Evolutionary conservation across 2,797 vertebrate species (phyloP), one percentile per base, ranked within the genome.

Genomic region (Pangasius mekongensis): DNA sequence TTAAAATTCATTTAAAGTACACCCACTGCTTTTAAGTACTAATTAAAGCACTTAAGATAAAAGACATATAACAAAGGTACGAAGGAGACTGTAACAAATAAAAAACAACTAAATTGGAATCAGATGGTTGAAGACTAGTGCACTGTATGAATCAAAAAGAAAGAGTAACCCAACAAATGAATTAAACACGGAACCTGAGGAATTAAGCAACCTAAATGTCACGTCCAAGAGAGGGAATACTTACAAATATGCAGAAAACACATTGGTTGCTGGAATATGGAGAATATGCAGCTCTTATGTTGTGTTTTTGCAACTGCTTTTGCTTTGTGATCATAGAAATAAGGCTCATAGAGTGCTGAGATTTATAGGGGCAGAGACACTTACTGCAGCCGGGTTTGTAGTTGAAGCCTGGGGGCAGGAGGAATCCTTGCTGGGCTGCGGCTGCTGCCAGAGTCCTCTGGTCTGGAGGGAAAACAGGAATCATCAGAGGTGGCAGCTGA

Each of bases 301-400:
- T 52, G 5, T 54, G 7, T 49, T 27, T 22, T 33, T 54, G 74
- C 76, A 78, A 82, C 6, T 20, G 27, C 62, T 13, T 30, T 69
- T 84, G 43, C 47, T 30, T 52, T 14, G 5, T 49, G 64, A 69
- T 64, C 24, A n/a, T 3, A 18, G 58, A 47, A n/a, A 16, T 20
- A 43, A n/a, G 39, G 14, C 6, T 47, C 8, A 0, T 3, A 33
- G 54, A 30, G 3, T n/a, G 22, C 7, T 76, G 36, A 13, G 36
- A 71, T 22, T 47, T 43, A 43, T 76, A 36, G 47, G 5, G 27
- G 71, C 54, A 54, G 30, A 78, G 81, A 69, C 82, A 99, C 98
- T 99, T 94, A 99, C 98, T 99, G 95, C 98, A 99, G 95, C 98
- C 98, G 52, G 98, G 97, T 93, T 99, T 99, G 95, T 99, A 99